Conservation (phyloP, 2,113 vertebrate genomes). For the Ia io region DNA sequence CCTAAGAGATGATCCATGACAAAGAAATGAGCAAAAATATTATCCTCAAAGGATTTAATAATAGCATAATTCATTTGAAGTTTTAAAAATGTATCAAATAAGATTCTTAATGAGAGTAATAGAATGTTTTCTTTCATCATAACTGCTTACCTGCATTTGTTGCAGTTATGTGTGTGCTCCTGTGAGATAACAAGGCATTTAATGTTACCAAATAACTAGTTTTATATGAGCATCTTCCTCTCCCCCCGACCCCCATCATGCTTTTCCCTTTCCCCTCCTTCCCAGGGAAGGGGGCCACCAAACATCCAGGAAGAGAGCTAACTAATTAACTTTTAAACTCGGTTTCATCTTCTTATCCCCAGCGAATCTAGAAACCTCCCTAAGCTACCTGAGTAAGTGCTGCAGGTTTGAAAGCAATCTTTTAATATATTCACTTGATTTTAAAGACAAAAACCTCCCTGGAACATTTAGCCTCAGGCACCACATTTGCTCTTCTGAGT, state of each 20-base stretch:
- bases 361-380: not conserved
- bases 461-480: slow-evolving; percentile 46
- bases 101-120: not conserved
- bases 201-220: slow-evolving; percentile 26
- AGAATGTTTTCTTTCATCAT: not conserved
- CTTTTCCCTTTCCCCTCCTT: not conserved
- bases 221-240: not conserved
- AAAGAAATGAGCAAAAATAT: not conserved
- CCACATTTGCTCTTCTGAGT: slow-evolving; percentile 43
- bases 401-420: not conserved
- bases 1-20: not conserved
- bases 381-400: not conserved
- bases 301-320: not conserved
- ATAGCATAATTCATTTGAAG: not conserved
- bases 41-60: not conserved
- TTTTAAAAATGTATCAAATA: not conserved
- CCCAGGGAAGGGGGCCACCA: not conserved
- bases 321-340: not conserved
- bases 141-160: slow-evolving; percentile 25
- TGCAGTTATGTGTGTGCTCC: not conserved
- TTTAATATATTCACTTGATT: slow-evolving; percentile 52
- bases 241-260: not conserved
- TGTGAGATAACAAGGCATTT: slow-evolving; percentile 13
- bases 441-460: slow-evolving; percentile 51
- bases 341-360: not conserved